These are phyloP conservation scores for Globodera ellingtonae DNA, from an alignment of 1,140 invertebrate species.

Conservation along the genomic window DNA sequence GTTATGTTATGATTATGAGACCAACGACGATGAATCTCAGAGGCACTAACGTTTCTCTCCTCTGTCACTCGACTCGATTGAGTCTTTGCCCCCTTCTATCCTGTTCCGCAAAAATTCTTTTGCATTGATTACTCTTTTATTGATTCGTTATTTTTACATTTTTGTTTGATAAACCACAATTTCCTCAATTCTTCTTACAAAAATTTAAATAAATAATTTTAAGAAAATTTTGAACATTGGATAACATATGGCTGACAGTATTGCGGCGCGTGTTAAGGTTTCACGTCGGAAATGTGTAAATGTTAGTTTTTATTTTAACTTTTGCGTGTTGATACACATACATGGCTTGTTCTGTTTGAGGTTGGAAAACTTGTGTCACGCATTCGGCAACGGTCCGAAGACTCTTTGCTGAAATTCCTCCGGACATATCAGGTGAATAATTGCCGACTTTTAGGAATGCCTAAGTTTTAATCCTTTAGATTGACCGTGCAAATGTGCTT, in stretches of 20 bases:
- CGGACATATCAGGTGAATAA: conserved; percentile 52
- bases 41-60: too few relatives aligned
- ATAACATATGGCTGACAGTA: conserved; percentile 5
- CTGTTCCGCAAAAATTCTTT: too few relatives aligned
- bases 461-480: conserved; percentile 70
- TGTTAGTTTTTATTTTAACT: background rate
- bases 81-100: too few relatives aligned
- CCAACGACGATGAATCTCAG: too few relatives aligned
- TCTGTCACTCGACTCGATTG: too few relatives aligned
- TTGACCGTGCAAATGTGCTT: conserved; percentile 91
- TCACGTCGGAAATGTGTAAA: conserved; percentile 9
- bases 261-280: background rate
- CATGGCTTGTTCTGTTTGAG: background rate
- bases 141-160: too few relatives aligned
- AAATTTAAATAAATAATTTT: too few relatives aligned
- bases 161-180: too few relatives aligned
- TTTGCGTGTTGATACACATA: background rate
- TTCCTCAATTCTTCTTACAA: too few relatives aligned
- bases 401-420: conserved; percentile 57
- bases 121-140: too few relatives aligned
- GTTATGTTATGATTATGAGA: too few relatives aligned
- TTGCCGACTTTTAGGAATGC: background rate
- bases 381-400: conserved; percentile 49
- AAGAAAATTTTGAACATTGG: too few relatives aligned
- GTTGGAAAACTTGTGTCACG: background rate